These are phyloP conservation scores for Drosophila mauritiana DNA, from an alignment of 1,140 invertebrate species.

Conservation along the genomic window DNA sequence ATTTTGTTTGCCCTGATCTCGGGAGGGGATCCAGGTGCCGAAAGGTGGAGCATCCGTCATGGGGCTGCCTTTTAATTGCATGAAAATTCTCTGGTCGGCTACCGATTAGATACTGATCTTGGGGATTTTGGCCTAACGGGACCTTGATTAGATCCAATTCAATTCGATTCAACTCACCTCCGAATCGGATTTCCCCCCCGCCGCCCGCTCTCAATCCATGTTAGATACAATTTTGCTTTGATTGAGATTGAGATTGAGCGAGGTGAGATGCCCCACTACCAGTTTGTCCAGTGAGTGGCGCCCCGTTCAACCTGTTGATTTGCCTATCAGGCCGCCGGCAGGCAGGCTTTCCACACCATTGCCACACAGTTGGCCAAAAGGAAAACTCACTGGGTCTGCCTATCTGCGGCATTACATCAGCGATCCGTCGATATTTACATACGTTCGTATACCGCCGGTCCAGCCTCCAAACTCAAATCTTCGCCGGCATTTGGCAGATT, in stretches of 20 bases:
- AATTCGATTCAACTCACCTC: conserved; percentile 60
- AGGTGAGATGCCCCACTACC: conserved; percentile 37
- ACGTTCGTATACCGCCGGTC: conserved; percentile 1
- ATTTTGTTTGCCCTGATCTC: conserved; percentile 11
- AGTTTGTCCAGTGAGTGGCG: conserved; percentile 66
- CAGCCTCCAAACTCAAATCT: neutral
- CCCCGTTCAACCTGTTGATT: conserved; percentile 73
- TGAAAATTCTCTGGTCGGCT: conserved; percentile 64
- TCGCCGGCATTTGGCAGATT: conserved; percentile 44
- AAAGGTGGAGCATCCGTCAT: conserved; percentile 60
- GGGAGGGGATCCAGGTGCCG: conserved; percentile 43
- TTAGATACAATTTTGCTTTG: conserved; percentile 67
- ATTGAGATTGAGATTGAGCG: conserved; percentile 59
- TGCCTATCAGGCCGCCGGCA: conserved; percentile 54
- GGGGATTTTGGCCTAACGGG: conserved; percentile 57
- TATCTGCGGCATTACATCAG: conserved; percentile 71
- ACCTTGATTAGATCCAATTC: conserved; percentile 70
- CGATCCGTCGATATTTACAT: conserved; percentile 59
- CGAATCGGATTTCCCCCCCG: conserved; percentile 9
- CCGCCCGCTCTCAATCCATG: conserved; percentile 56
- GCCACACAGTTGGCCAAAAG: conserved; percentile 68
- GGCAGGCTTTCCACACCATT: conserved; percentile 68
- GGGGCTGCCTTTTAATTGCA: conserved; percentile 64
- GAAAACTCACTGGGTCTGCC: conserved; percentile 55
- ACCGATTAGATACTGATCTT: conserved; percentile 61